Conservation (phyloP, 2,113 vertebrate genomes). For the Acanthochromis polyacanthus region DNA sequence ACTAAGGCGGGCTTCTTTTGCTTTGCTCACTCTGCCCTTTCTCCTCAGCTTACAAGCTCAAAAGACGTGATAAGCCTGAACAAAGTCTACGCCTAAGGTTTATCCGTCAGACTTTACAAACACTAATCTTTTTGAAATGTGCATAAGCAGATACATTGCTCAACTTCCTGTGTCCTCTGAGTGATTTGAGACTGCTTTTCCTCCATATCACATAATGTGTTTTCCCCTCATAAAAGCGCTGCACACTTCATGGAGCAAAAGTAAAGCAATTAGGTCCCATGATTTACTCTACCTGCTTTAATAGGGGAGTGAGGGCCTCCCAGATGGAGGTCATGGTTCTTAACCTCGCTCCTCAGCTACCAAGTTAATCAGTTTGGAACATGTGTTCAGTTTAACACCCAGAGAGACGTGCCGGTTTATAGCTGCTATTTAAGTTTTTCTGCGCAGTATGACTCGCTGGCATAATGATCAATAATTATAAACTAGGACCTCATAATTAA, state of each 20-base stretch:
- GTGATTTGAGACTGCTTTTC: slow-evolving; percentile 14
- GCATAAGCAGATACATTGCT: slow-evolving; percentile 32
- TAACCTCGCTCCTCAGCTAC: slow-evolving; percentile 67
- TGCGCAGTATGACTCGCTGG: slow-evolving; percentile 30
- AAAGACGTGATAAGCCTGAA: slow-evolving; percentile 68
- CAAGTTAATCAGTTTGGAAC: slow-evolving; percentile 71
- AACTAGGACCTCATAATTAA: slow-evolving; percentile 36
- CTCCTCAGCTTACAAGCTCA: slow-evolving; percentile 31
- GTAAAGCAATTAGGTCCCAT: slow-evolving; percentile 76
- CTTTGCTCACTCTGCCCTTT: slow-evolving; percentile 49
- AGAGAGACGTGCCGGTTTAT: slow-evolving; percentile 37
- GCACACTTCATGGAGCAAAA: slow-evolving; percentile 52
- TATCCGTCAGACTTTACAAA: slow-evolving; percentile 40
- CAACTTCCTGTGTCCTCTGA: slow-evolving; percentile 8
- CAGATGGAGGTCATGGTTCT: slow-evolving; percentile 70
- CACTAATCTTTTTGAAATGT: slow-evolving; percentile 32
- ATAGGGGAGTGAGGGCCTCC: slow-evolving; percentile 69
- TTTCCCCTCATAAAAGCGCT: slow-evolving; percentile 49
- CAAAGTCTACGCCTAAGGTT: slow-evolving; percentile 72
- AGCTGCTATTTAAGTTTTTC: slow-evolving; percentile 40
- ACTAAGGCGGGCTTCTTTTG: slow-evolving; percentile 34
- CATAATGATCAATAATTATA: slow-evolving; percentile 47
- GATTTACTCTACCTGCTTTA: slow-evolving; percentile 79
- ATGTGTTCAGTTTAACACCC: slow-evolving; percentile 36
- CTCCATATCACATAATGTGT: slow-evolving; percentile 5